phyloP scores from a whole-genome alignment of 2,113 vertebrate genomes.

The Phoxinus phoxinus region DNA sequence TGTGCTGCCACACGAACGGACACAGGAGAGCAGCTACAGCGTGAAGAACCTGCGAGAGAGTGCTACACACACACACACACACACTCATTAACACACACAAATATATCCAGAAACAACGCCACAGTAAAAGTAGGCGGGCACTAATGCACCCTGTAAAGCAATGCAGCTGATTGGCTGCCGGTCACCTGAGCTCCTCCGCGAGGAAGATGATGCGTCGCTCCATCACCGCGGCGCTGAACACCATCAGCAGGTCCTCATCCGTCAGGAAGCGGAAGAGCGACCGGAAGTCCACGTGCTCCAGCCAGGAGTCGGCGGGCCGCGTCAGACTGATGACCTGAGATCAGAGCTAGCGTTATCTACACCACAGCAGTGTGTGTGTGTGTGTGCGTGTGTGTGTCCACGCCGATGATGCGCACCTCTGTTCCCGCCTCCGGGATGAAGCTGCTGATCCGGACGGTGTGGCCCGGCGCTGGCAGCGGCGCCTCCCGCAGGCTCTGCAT shows the following conservation, averaged over 20 bases:
- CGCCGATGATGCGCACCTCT: slow-evolving; percentile 74
- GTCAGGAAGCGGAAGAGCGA: slow-evolving; percentile 82
- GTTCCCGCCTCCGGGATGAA: slow-evolving; percentile 95
- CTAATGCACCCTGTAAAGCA: too few species aligned
- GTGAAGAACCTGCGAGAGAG: slow-evolving; percentile 91
- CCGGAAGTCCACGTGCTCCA: slow-evolving; percentile 91
- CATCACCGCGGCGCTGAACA: slow-evolving; percentile 85
- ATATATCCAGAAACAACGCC: too few species aligned
- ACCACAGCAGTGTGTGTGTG: too few species aligned
- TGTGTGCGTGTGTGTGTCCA: too few species aligned
- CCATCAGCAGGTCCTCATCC: slow-evolving; percentile 81
- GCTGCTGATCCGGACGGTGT: slow-evolving; percentile 92
- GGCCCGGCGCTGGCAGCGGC: slow-evolving; percentile 89
- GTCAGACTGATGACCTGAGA: slow-evolving; percentile 86
- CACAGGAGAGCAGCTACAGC: slow-evolving; percentile 90
- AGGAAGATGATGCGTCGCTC: slow-evolving; percentile 92
- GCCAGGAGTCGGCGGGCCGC: slow-evolving; percentile 87
- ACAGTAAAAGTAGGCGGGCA: too few species aligned
- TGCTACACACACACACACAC: slow-evolving; percentile 68
- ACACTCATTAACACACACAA: background rate
- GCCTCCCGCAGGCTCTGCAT: slow-evolving; percentile 95
- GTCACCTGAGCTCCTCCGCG: slow-evolving; percentile 89
- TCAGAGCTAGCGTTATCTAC: background rate
- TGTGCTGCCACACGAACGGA: slow-evolving; percentile 97
- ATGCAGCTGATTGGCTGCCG: background rate